phyloP scores from a whole-genome alignment of 2,888 invertebrate species.

The Eucriotettix oculatus region DNA sequence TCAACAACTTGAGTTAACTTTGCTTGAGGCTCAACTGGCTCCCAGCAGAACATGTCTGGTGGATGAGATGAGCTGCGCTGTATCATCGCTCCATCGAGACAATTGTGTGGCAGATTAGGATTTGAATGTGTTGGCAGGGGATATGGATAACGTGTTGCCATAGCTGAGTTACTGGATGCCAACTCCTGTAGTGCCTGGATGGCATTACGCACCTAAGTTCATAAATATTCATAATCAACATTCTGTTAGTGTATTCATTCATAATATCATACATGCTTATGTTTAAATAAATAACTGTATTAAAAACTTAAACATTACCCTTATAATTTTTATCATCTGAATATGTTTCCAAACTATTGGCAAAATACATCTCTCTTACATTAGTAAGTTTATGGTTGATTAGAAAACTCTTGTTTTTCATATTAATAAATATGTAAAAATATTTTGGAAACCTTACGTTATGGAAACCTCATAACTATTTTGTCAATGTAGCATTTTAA shows the following conservation, averaged over 20 bases:
- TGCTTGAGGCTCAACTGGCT: slow-evolving; percentile 27
- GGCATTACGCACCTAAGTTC: slow-evolving; percentile 52
- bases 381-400: no score
- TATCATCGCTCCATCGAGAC: slow-evolving; percentile 34
- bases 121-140: slow-evolving; percentile 55
- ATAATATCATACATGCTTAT: no score
- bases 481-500: no score
- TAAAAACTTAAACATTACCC: no score
- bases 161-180: slow-evolving; percentile 38
- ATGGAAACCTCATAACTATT: no score
- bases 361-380: no score
- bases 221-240: background rate
- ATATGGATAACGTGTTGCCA: slow-evolving; percentile 34
- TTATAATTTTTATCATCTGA: no score
- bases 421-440: no score
- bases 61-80: slow-evolving; percentile 71
- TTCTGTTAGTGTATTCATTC: no score
- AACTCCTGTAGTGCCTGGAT: slow-evolving; percentile 72
- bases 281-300: no score
- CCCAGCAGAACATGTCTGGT: slow-evolving; percentile 69
- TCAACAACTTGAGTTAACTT: slow-evolving; percentile 17
- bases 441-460: no score
- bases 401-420: no score
- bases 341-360: background rate
- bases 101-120: slow-evolving; percentile 47